Evolutionary conservation across 2,797 vertebrate genomes (phyloP), one percentile per base, ranked within the genome.

Genomic region (Neosalanx taihuensis): DNA sequence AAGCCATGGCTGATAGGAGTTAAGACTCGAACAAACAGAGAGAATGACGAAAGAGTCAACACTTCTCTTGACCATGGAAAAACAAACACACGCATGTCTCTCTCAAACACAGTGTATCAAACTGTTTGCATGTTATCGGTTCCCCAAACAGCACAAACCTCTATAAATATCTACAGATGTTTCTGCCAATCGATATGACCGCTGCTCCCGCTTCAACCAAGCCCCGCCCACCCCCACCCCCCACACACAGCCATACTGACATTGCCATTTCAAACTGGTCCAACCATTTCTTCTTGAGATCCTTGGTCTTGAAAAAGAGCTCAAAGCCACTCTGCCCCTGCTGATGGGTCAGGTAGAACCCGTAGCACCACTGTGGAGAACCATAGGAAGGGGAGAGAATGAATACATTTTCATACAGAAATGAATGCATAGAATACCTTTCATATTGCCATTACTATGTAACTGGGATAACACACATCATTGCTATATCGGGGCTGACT

Each of bases 271-370:
- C 94, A 87, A 99, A 99, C 84, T 97, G 97, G 76, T 99, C 97
- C 79, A 99, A 92, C 96, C 96, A 98, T 81, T 98, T 98, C 90
- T 98, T 99, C 93, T 98, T 98, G 88, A 98, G 92, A 81, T 99
- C 97, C 85, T 94, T 93, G 74, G 96, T 99, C 91, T 98, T 99
- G 81, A 98, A 97, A 75, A 97, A 96, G 84, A 98, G 91, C 89
- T 99, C 96, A 78, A 96, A 93, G 75, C 97, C 95, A 0, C 89
- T 93, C 84, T 96, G 94, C 23, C 95, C 96, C 88, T 97, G 95
- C 71, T 92, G 92, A 82, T 99, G 96, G 69, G 95, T 97, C 90
- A 98, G 94, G 85, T 95, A 97, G 93, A 99, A 99, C 69, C 96
- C 94, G 0, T 96, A 96, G 80, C 94, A 98, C 97, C 97, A 99